Evolutionary conservation across 2,888 invertebrate species (phyloP).

Genomic region (Drosophila aldrichi): DNA sequence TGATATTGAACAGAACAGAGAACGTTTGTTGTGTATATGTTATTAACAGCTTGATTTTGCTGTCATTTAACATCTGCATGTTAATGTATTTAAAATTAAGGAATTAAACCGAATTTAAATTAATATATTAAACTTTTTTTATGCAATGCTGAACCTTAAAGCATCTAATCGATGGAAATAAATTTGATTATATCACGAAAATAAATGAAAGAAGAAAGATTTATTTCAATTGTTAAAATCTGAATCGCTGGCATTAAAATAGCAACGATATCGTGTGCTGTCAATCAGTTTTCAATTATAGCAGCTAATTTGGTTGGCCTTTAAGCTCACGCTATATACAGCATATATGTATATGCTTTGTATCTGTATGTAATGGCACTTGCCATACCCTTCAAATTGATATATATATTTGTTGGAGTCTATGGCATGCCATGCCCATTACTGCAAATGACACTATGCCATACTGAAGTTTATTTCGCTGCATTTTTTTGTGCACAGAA

Average conservation of each 20-base stretch:
- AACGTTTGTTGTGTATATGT: neutral
- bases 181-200: neutral
- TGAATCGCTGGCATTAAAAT: slow-evolving; percentile 4
- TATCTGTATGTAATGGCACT: slow-evolving; percentile 25
- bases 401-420: slow-evolving; percentile 24
- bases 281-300: slow-evolving; percentile 68
- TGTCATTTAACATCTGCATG: neutral
- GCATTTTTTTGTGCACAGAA: slow-evolving; percentile 51
- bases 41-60: neutral
- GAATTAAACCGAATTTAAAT: neutral
- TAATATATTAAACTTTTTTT: neutral
- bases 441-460: slow-evolving; percentile 38
- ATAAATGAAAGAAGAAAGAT: slow-evolving; percentile 1
- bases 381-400: slow-evolving; percentile 20
- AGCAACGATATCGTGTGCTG: slow-evolving; percentile 21
- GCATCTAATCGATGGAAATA: neutral
- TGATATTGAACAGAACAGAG: too few relatives aligned
- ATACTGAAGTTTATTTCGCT: slow-evolving; percentile 62
- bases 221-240: slow-evolving; percentile 7
- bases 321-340: slow-evolving; percentile 28
- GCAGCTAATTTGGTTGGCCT: slow-evolving; percentile 61
- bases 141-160: too few relatives aligned
- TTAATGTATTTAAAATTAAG: neutral
- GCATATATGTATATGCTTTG: slow-evolving; percentile 12
- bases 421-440: slow-evolving; percentile 25